Percentiles rank a stretch among this genome's conserved stretches.
Evolutionary conservation across 2,113 vertebrate genomes (phyloP).

Genomic region (Hiodon tergisus): DNA sequence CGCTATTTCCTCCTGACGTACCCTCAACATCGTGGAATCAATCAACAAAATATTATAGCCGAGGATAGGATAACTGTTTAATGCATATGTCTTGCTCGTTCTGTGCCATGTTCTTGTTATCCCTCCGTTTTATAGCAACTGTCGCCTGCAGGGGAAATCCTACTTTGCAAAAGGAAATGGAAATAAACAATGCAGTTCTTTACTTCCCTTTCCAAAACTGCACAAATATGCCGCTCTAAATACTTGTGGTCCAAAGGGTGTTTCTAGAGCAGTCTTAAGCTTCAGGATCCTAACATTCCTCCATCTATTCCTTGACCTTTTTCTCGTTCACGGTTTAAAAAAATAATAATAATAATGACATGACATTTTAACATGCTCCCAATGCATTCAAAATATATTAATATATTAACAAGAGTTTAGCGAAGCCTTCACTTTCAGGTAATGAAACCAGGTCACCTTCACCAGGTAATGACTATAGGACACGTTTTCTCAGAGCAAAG

Average conservation of each 20-base stretch:
- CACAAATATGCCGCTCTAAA: neutral
- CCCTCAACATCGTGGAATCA: slow-evolving; percentile 11
- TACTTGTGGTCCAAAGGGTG: neutral
- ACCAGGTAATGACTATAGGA: no score
- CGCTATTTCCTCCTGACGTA: neutral
- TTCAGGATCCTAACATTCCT: neutral
- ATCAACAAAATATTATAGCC: neutral
- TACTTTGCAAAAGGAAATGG: slow-evolving; percentile 48
- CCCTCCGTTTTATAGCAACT: neutral
- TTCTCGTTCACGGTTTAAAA: neutral
- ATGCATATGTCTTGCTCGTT: neutral
- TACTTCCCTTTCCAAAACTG: slow-evolving; percentile 41
- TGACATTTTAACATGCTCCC: no score
- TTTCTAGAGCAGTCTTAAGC: neutral
- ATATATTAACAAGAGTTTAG: no score
- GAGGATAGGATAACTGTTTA: neutral
- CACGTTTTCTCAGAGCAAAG: no score
- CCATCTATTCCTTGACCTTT: neutral
- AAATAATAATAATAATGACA: neutral
- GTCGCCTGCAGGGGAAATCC: slow-evolving; percentile 47
- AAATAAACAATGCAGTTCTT: slow-evolving; percentile 31
- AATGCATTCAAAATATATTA: no score
- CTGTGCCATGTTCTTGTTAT: slow-evolving; percentile 17
- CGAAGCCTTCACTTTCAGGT: no score
- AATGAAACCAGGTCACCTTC: no score